Evolutionary conservation across 2,113 vertebrate genomes (phyloP), one percentile per base, ranked within the genome.

Genomic region (Thryonomys swinderianus): DNA sequence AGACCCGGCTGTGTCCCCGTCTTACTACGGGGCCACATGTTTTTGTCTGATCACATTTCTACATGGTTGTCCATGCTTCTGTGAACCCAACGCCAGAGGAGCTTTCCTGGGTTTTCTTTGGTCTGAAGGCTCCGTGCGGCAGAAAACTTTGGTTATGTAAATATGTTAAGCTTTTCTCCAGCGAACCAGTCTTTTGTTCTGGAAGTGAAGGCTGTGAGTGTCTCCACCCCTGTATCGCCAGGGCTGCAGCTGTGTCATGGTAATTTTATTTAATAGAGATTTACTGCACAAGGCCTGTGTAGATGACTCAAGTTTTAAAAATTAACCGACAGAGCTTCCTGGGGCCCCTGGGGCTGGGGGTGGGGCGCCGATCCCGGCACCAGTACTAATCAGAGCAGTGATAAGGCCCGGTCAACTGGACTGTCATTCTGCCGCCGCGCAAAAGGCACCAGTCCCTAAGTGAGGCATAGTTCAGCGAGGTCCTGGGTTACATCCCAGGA

Each of bases 281-380:
- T 51, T 76, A 82, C 66, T 66, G 62, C 85, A 61, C 61, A 94
- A 66, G 85, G 53, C 93, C 90, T 37, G 86, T 40, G 20, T 45
- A 71, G 85, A 51, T 95, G 91, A 92, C 74, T 91, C 87, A 17
- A 7, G 61, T 93, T 94, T 94, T 62, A 74, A 78, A 83, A 88
- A 82, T 91, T 76, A 94, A 83, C 59, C 48, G 82, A 82, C 66
- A 12, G n/a, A 4, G 27, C 83, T 83, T 89, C 79, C 66, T 61
- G 0, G 0, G 78, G 86, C 73, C 57, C 81, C 40, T 45, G 30
- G 34, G 84, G 14, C 64, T 34, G 3, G 14, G 62, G 51, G 53
- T 2, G 30, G 69, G 40, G 42, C 62, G 25, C 3, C 62, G 30
- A 32, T 64, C 27, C 1, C 73, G 45, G 11, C 66, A 11, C 5